Evolutionary conservation across 2,113 vertebrate species (phyloP), one percentile per base, ranked within the genome.

Genomic region (Varanus komodoensis): DNA sequence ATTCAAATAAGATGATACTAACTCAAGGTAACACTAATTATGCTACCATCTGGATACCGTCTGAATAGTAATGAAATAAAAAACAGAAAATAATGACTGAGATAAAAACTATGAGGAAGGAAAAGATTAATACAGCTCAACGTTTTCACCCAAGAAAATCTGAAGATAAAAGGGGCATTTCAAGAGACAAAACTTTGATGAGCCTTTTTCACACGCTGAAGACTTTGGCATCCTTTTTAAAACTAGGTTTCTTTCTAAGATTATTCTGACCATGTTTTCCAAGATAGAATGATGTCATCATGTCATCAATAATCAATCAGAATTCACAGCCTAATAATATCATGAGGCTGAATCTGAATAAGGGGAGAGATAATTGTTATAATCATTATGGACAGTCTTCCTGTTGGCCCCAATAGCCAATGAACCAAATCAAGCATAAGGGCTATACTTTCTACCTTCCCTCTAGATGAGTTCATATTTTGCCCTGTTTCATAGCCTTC

Each of bases 11-110:
- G 29, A 88, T 3, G 21, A 27, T 0, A 0, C 12, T 89, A 89
- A 57, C 44, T 92, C 73, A 3, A 1, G n/a, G 34, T 38, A 71
- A 82, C 15, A 73, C 25, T 21, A 85, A 34, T 6, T 89, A 17
- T 87, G 48, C 23, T 90, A 74, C 80, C 69, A 89, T 89, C 80
- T 89, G 81, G 79, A 54, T 7, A 44, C 69, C n/a, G n/a, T 75
- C 84, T 74, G 84, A 86, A 74, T 3, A 25, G 34, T 38, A 8
- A 57, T 57, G 27, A 86, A 52, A 74, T 34, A 38, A 0, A 81
- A 87, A 71, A 15, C 67, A 32, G 0, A 89, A 50, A 48, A 0
- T 0, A 2, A 29, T 77, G 84, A 84, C 4, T 27, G 54, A 54
- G 14, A 77, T 8, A 79, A 85, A 38, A 92, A 50, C 17, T 19